A percentile compares a stretch with the other conserved stretches of the same genome.
Evolutionary conservation across 2,113 vertebrate genomes (phyloP).

Genomic region (Pluvialis apricaria): DNA sequence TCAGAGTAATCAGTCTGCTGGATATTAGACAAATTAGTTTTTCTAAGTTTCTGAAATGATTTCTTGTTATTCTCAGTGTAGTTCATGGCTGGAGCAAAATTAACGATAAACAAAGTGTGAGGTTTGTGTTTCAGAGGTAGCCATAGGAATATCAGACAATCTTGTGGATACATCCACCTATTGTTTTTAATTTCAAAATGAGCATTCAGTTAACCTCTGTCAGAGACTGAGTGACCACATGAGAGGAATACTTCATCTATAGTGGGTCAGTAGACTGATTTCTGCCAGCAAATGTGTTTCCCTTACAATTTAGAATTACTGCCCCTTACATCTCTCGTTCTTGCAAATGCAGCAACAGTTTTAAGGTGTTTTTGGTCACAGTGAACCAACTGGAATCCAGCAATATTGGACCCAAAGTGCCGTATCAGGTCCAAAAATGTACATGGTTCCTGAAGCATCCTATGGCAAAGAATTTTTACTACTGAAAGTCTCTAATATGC

Average conservation of each 20-base stretch:
- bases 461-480: background rate
- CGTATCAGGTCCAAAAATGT: background rate
- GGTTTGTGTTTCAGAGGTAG: background rate
- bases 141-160: background rate
- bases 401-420: background rate
- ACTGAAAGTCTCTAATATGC: background rate
- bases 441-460: background rate
- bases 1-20: background rate
- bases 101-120: rapidly evolving
- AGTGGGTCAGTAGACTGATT: background rate
- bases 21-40: background rate
- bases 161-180: background rate
- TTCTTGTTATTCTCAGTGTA: background rate
- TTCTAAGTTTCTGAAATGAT: background rate
- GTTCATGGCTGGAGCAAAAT: background rate
- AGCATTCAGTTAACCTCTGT: background rate
- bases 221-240: background rate
- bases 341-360: background rate
- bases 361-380: background rate
- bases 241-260: background rate
- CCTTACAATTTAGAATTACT: background rate
- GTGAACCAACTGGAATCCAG: background rate
- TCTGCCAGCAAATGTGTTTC: background rate
- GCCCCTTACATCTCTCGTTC: background rate
- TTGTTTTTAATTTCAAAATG: background rate